Base-by-base conservation (phyloP, 2,888 invertebrate species). In the Xestia rhomboidea region DNA sequence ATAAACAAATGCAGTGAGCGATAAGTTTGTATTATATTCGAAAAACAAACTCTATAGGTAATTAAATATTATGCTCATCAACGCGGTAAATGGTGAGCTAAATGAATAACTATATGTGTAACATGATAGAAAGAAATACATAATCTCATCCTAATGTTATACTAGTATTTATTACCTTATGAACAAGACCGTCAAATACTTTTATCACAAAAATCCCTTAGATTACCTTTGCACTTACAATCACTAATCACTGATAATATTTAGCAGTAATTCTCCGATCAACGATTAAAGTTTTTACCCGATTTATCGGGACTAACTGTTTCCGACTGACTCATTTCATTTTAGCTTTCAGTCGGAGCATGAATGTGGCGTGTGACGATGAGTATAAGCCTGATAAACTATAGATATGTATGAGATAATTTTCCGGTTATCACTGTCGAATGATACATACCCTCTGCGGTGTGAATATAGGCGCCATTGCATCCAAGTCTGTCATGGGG, bases 401-500 rank as follows among this genome's bases (percentile, higher is more conserved):
- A 72, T 44, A 30, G 60, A 73, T 82, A 74, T 62, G 41, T 82
- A 74, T 62, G 46, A 46, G 74, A 83, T 82, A 78, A 54, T 51
- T 51, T 24, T 66, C 8, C 21, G 21, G 51, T 54, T 70, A 69
- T 66, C 54, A 79, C 18, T 15, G 0, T 27, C 21, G 30, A 54
- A 30, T 4, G n/a, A 69, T 81, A 92, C 95, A 95, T 97, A 99
- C 99, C 96, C 99, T 97, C 93, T 98, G 98, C 24, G 99, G 99
- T 83, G 99, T 99, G 91, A 98, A 98, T 87, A 99, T 99, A 0
- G 99, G 99, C 68, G 99, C 99, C 98, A 99, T 98, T 8, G 98
- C 97, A 93, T 99, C 99, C 84, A 99, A 96, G 94, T 99, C 99
- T 7, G 99, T 99, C 97, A 99, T 98, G 0, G 99, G 99, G 95